These are phyloP conservation scores for Agapetus fuscipes DNA, from an alignment of 2,888 invertebrate genomes.

Conservation along the genomic window DNA sequence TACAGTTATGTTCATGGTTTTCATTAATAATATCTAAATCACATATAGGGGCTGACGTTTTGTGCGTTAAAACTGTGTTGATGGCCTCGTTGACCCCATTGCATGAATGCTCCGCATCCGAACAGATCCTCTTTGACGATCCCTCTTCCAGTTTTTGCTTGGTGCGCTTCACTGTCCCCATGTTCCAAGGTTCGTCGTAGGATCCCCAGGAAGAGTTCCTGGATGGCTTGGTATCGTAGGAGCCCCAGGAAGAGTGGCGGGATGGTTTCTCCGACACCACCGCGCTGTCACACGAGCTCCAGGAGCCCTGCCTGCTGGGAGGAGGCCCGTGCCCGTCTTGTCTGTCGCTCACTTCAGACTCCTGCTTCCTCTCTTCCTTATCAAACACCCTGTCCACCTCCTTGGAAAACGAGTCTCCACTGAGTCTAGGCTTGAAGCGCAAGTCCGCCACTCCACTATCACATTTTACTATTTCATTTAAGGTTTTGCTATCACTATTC, in stretches of 20 bases:
- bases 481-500: conserved; percentile 27
- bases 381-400: conserved; percentile 63
- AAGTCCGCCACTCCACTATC: conserved; percentile 42
- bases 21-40: conserved; percentile 38
- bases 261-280: conserved; percentile 60
- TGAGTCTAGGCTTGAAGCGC: conserved; percentile 35
- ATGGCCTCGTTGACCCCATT: conserved; percentile 28
- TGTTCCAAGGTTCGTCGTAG: conserved; percentile 59
- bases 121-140: conserved; percentile 32
- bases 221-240: conserved; percentile 60
- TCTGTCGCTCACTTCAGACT: conserved; percentile 8
- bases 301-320: conserved; percentile 59
- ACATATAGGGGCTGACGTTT: conserved; percentile 23
- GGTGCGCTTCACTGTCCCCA: conserved; percentile 60
- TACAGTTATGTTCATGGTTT: conserved; percentile 25
- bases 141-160: conserved; percentile 59
- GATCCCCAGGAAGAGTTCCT: conserved; percentile 65
- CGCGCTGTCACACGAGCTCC: conserved; percentile 71
- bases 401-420: conserved; percentile 59
- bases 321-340: conserved; percentile 30
- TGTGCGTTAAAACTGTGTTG: conserved; percentile 27
- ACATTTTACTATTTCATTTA: conserved; percentile 41
- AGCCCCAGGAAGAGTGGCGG: conserved; percentile 75
- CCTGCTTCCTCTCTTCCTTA: conserved; percentile 45
- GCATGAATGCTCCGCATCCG: conserved; percentile 29